These are phyloP conservation scores for Castor canadensis DNA, from an alignment of 2,113 vertebrate genomes.

Conservation along the genomic window DNA sequence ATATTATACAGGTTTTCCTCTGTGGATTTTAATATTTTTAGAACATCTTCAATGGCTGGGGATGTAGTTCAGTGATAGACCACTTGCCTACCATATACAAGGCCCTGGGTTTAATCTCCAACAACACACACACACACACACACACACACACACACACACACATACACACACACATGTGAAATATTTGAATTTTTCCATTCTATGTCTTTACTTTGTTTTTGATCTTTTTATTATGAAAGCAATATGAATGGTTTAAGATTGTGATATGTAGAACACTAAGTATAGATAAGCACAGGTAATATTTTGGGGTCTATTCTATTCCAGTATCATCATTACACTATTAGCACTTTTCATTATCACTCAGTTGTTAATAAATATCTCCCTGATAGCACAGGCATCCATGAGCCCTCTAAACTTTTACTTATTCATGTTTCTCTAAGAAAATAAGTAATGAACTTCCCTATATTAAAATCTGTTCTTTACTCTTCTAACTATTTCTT, in stretches of 20 bases:
- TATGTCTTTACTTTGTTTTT: not conserved
- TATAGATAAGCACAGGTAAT: not conserved
- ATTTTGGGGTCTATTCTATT: not conserved
- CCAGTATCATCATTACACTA: not conserved
- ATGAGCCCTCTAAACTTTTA: not conserved
- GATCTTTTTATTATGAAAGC: not conserved
- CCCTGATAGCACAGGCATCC: not conserved
- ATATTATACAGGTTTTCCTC: not conserved
- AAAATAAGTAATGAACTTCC: not conserved
- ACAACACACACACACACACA: too few species aligned
- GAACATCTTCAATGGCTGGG: not conserved
- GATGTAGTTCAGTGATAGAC: too few species aligned
- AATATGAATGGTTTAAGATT: constrained; percentile 9
- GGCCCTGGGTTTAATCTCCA: too few species aligned
- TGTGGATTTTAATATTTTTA: not conserved
- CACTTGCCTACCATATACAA: too few species aligned
- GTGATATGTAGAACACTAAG: not conserved
- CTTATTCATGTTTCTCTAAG: not conserved
- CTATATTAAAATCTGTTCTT: not conserved
- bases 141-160: too few species aligned
- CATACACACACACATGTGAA: not conserved
- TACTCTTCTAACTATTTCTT: not conserved
- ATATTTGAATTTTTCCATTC: constrained; percentile 25
- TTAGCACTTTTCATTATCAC: not conserved
- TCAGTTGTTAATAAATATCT: not conserved